Percentiles rank a stretch among this genome's conserved stretches.
phyloP scores from a whole-genome alignment of 2,797 vertebrate species.

The Micromesistius poutassou region DNA sequence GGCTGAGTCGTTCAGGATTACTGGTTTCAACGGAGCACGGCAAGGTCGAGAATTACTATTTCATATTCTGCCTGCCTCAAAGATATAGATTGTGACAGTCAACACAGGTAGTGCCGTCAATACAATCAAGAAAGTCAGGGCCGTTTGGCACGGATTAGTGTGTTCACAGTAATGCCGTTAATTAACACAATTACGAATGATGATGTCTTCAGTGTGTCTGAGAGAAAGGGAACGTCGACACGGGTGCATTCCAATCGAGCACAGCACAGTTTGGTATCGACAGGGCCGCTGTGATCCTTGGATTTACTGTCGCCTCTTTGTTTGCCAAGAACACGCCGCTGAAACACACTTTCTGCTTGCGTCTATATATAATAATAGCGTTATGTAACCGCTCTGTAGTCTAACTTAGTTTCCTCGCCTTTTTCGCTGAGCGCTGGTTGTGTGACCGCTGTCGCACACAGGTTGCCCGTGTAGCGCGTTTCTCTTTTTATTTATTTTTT shows the following conservation, averaged over 20 bases:
- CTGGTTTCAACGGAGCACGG: conserved; percentile 57
- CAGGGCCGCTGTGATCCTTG: not conserved
- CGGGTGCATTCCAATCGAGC: not conserved
- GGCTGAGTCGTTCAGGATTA: conserved; percentile 65
- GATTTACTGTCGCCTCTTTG: not conserved
- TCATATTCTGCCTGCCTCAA: conserved; percentile 53
- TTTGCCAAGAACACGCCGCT: not conserved
- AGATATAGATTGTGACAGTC: conserved; percentile 54
- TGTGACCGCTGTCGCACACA: not conserved
- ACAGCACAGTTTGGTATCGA: not conserved
- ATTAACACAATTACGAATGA: not conserved
- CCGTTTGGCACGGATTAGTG: not conserved
- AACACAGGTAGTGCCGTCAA: conserved; percentile 21
- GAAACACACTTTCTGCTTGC: not conserved
- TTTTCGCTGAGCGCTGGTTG: not conserved
- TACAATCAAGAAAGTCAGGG: not conserved
- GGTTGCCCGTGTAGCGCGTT: not conserved
- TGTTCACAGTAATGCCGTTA: not conserved
- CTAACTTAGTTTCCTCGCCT: not conserved
- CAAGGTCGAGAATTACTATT: conserved; percentile 59
- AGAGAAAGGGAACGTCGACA: not conserved
- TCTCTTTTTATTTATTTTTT: not conserved
- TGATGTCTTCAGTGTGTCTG: not conserved
- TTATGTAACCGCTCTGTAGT: not conserved
- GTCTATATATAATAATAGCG: not conserved